phyloP scores from a whole-genome alignment of 2,113 vertebrate genomes.

The Maccullochella peelii region DNA sequence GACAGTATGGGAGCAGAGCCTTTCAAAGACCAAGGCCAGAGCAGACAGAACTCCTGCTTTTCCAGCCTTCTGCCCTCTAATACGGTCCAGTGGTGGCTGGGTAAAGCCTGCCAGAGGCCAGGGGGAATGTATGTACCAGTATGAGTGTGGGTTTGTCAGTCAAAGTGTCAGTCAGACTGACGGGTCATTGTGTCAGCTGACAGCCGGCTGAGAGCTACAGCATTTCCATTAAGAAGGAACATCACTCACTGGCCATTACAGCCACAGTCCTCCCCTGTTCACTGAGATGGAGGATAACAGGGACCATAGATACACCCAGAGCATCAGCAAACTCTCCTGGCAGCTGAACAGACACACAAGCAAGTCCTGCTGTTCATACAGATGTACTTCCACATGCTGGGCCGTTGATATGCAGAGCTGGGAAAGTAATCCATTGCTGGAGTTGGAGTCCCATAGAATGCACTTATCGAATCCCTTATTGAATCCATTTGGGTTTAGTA shows the following conservation, averaged over 20 bases:
- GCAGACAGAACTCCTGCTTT: conserved; percentile 13
- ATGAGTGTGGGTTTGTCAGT: conserved; percentile 66
- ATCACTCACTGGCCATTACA: conserved; percentile 61
- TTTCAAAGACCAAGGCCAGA: conserved; percentile 33
- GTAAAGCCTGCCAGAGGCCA: conserved; percentile 15
- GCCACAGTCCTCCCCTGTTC: conserved; percentile 30
- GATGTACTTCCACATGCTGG: conserved; percentile 5
- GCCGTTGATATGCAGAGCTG: background rate
- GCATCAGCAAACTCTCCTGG: conserved; percentile 27
- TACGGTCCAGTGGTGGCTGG: background rate
- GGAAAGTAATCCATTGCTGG: background rate
- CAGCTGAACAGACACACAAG: background rate
- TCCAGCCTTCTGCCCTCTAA: conserved; percentile 28
- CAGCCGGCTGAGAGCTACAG: conserved; percentile 69
- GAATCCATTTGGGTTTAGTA: background rate
- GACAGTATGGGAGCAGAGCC: conserved; percentile 38
- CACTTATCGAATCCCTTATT: background rate
- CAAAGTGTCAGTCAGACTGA: conserved; percentile 67
- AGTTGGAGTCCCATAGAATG: background rate
- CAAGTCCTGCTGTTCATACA: background rate
- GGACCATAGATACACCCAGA: background rate
- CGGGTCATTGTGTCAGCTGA: conserved; percentile 64
- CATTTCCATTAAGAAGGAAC: conserved; percentile 68
- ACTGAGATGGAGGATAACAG: conserved; percentile 30
- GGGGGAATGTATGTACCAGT: background rate